A percentile compares a stretch with the other conserved stretches of the same genome.
phyloP scores from a whole-genome alignment of 2,888 invertebrate species.

The Phragmatobia fuliginosa region DNA sequence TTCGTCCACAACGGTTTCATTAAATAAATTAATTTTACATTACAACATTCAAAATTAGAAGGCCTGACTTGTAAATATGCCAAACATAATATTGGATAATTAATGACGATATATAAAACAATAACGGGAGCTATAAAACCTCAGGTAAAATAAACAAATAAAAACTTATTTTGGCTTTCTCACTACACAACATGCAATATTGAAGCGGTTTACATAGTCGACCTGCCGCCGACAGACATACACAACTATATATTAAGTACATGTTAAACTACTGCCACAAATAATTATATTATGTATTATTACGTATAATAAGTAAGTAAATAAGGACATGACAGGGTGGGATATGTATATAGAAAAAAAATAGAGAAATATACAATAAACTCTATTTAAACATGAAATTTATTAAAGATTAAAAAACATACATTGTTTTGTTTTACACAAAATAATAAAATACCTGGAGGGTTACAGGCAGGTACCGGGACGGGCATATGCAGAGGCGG shows the following conservation, averaged over 20 bases:
- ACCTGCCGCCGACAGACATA: conserved; percentile 75
- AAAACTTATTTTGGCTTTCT: conserved; percentile 74
- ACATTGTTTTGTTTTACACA: conserved; percentile 85
- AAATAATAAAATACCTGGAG: conserved; percentile 86
- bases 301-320: conserved; percentile 74
- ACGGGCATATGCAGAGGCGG: conserved; percentile 63
- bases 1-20: conserved; percentile 53
- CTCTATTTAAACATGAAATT: conserved; percentile 86
- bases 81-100: conserved; percentile 71
- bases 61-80: conserved; percentile 64
- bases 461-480: conserved; percentile 65
- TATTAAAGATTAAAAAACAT: conserved; percentile 86
- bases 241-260: conserved; percentile 69
- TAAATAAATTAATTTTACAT: conserved; percentile 55
- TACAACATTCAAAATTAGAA: conserved; percentile 59
- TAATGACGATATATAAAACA: conserved; percentile 70
- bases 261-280: conserved; percentile 83
- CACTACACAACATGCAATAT: conserved; percentile 84
- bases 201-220: conserved; percentile 74
- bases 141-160: conserved; percentile 82
- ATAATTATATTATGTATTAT: conserved; percentile 73
- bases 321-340: conserved; percentile 78
- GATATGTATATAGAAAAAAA: conserved; percentile 80
- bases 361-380: conserved; percentile 86
- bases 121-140: conserved; percentile 73